phyloP scores from a whole-genome alignment of 1,140 invertebrate species.

The Lysiphlebus fabarum region DNA sequence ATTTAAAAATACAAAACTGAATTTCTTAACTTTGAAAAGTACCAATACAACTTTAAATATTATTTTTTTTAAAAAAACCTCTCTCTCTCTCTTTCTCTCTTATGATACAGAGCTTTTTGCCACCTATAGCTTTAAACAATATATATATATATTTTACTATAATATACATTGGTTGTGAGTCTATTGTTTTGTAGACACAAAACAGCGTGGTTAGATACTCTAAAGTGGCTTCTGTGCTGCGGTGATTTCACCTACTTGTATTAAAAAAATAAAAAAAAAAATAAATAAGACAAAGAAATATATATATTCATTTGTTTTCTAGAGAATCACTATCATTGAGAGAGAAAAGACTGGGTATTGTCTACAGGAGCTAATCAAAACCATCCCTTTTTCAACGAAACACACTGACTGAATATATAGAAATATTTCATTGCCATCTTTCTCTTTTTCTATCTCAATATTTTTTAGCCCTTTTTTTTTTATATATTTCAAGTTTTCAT shows the following conservation, averaged over 20 bases:
- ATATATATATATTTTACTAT: too few species aligned
- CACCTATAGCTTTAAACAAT: too few species aligned
- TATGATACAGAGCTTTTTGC: too few species aligned
- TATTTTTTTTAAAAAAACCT: too few species aligned
- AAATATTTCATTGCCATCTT: background rate
- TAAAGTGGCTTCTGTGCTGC: constrained; percentile 50
- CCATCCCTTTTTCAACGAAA: constrained; percentile 52
- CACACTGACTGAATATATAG: constrained; percentile 33
- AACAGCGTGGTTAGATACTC: constrained; percentile 47
- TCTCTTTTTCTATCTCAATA: background rate
- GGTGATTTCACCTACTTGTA: constrained; percentile 15
- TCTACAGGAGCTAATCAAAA: constrained; percentile 56
- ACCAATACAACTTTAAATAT: too few species aligned
- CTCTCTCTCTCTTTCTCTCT: too few species aligned
- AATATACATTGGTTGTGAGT: constrained; percentile 38
- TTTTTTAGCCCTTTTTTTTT: background rate
- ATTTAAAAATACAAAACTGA: too few species aligned
- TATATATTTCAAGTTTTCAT: background rate
- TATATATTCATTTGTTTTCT: constrained; percentile 21
- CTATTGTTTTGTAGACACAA: constrained; percentile 54
- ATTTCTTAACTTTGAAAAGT: too few species aligned
- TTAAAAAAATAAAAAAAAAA: constrained; percentile 2
- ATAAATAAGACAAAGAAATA: constrained; percentile 26
- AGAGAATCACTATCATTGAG: constrained; percentile 42
- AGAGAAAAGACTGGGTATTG: constrained; percentile 49